A percentile compares a stretch with the other conserved stretches of the same genome.
Conservation (phyloP, 2,888 invertebrate genomes). For the Epicampocera succincta region DNA sequence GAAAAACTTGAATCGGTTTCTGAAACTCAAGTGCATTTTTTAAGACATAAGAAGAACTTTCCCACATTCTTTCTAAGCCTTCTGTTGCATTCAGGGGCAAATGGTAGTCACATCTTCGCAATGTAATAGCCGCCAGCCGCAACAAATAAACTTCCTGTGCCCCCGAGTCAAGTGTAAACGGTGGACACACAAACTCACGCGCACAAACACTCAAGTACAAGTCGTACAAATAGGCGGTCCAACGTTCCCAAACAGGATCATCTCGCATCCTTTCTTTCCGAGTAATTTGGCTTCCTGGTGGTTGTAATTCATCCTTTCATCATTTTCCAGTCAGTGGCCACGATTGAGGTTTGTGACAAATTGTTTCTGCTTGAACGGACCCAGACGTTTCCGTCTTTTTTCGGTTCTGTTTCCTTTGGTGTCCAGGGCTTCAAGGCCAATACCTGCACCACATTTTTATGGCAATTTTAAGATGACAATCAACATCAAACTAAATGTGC, state of each 20-base stretch:
- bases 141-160: background rate
- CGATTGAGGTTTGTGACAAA: conserved; percentile 53
- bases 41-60: no score
- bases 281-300: background rate
- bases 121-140: background rate
- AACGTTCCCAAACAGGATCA: conserved; percentile 33
- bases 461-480: background rate
- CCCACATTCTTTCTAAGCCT: no score
- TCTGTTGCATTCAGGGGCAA: background rate
- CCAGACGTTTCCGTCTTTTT: no score
- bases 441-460: conserved; percentile 16
- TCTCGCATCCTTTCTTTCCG: background rate
- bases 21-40: no score
- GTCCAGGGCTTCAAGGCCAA: background rate
- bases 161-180: background rate
- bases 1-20: no score
- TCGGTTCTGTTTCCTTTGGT: no score
- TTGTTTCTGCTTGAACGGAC: conserved; percentile 22
- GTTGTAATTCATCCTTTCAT: conserved; percentile 29
- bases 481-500: no score
- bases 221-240: background rate
- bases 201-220: conserved; percentile 10
- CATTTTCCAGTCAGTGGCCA: conserved; percentile 59
- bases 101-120: background rate
- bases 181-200: conserved; percentile 8